Conservation (phyloP, 2,113 vertebrate species). For the Oxygymnocypris stewartii region DNA sequence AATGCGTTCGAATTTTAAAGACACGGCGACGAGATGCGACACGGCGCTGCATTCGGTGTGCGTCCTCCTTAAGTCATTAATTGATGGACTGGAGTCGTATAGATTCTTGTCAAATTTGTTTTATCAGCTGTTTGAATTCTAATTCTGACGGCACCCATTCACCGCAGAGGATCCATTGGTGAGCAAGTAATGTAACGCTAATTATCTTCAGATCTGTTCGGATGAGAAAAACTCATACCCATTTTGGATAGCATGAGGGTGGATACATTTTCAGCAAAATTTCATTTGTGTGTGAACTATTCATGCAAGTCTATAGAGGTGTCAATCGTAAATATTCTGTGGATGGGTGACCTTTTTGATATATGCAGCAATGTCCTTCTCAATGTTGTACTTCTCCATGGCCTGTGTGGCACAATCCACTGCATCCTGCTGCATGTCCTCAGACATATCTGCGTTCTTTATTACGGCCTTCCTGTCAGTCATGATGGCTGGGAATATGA, state of each 20-base stretch:
- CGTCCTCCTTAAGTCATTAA: no score
- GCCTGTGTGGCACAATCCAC: conserved; percentile 98
- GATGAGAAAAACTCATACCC: background rate
- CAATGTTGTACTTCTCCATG: conserved; percentile 99
- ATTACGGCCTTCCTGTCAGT: conserved; percentile 98
- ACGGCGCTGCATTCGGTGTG: no score
- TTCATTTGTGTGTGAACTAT: background rate
- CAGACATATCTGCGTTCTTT: conserved; percentile 99
- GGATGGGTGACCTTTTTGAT: conserved; percentile 89
- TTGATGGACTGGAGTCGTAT: no score
- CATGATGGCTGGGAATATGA: conserved; percentile 77
- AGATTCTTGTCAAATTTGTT: background rate
- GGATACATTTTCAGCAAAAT: background rate
- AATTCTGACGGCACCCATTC: background rate
- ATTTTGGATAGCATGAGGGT: background rate
- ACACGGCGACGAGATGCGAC: no score
- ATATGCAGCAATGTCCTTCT: conserved; percentile 97
- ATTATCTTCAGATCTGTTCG: background rate
- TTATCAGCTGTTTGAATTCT: background rate
- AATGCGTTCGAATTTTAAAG: no score
- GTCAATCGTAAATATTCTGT: background rate
- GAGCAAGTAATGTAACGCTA: no score
- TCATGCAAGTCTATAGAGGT: background rate
- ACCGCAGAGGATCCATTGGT: background rate
- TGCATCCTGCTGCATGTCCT: conserved; percentile 99